These are phyloP conservation scores for Indri indri DNA, from an alignment of 2,113 vertebrate genomes.

Conservation along the genomic window DNA sequence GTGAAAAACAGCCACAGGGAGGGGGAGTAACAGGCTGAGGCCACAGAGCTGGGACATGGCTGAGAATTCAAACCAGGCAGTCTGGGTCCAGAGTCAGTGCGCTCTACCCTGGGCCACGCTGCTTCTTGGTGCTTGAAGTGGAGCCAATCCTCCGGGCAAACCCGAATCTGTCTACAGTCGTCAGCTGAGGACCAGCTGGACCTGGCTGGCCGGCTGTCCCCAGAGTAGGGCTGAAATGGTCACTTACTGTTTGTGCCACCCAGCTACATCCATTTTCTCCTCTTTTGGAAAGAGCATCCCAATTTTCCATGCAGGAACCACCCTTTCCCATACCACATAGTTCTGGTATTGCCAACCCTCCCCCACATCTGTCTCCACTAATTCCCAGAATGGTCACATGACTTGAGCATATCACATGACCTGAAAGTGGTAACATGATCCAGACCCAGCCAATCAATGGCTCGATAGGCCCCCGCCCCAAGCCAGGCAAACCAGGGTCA, in stretches of 20 bases:
- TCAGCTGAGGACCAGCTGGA: too few relatives aligned
- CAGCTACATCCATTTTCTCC: neutral
- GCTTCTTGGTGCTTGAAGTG: neutral
- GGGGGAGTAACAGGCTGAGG: neutral
- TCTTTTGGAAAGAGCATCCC: neutral
- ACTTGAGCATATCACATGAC: neutral
- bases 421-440: neutral
- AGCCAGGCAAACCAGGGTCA: neutral
- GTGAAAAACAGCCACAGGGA: neutral
- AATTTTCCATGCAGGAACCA: neutral
- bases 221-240: neutral
- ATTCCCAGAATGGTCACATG: too few relatives aligned
- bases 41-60: neutral
- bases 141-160: neutral
- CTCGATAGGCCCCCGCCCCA: neutral
- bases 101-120: neutral
- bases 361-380: neutral
- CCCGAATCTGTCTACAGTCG: neutral
- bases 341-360: neutral
- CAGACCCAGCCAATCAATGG: neutral
- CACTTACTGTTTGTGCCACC: neutral
- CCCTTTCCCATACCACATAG: neutral
- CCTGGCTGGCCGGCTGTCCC: neutral
- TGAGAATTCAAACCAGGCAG: neutral
- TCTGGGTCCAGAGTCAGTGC: neutral